Evolutionary conservation across 2,888 invertebrate species (phyloP), one percentile per base, ranked within the genome.

Genomic region (Ptychoptera contaminata): DNA sequence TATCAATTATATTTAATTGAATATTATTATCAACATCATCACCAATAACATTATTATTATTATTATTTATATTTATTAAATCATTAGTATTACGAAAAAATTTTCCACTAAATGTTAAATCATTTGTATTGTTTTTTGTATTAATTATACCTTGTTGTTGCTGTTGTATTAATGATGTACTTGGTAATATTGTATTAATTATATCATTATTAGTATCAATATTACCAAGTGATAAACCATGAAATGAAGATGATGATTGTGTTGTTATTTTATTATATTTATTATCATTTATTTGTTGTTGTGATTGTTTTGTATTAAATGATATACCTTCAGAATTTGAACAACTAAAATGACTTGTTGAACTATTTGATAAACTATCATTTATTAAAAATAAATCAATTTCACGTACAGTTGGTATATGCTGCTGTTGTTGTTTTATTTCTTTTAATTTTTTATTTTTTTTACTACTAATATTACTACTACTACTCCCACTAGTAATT

Each of bases 101-200:
- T 51, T 61, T 58, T 1, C 64, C 64, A 4, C 59, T 54, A 52
- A 64, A 64, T 10, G 62, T 59, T 45, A 64, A 55, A 47, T 63
- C 61, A 12, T 45, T 45, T 42, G 48, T 40, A 37, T 46, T 16
- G 37, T 31, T 16, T 37, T 38, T 41, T 9, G 36, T 39, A 23
- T 23, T 39, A 11, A 32, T 30, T n/a, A n/a, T n/a, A n/a, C n/a
- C n/a, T n/a, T n/a, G n/a, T n/a, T 29, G 16, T 12, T 47, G 37
- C 43, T 45, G 15, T 32, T 10, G 44, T 37, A 40, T 5, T 5
- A 3, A 3, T 23, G 23, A 5, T 30, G 40, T 40, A 32, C 15
- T 41, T 41, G 32, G 46, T 37, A 44, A 35, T 34, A 5, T 39
- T 35, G 37, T 23, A 42, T 43, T 46, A 48, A 47, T 45, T 8